Percentiles rank a stretch among this genome's conserved stretches.
These are phyloP conservation scores for Nemotelus pantherinus DNA, from an alignment of 2,888 invertebrate species.

Conservation along the genomic window DNA sequence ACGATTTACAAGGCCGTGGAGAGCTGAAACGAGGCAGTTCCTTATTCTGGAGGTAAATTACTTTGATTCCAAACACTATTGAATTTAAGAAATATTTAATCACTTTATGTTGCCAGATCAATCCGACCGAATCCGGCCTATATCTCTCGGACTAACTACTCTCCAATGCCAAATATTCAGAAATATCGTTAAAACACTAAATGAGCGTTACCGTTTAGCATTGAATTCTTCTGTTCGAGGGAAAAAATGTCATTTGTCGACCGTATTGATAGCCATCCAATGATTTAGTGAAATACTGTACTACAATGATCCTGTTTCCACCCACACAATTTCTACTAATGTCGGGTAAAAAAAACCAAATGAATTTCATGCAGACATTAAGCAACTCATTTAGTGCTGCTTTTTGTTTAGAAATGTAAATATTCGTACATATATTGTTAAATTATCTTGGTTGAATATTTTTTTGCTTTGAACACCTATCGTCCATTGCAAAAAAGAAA, in stretches of 20 bases:
- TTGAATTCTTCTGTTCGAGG: neutral
- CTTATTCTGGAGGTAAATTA: slow-evolving; percentile 65
- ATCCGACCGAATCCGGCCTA: slow-evolving; percentile 27
- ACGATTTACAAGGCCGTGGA: slow-evolving; percentile 76
- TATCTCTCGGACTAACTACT: neutral
- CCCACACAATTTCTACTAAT: no score
- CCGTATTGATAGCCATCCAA: neutral
- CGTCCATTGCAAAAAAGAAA: no score
- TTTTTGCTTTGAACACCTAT: no score
- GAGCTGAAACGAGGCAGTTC: slow-evolving; percentile 89
- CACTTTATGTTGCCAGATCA: slow-evolving; percentile 10
- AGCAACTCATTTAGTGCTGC: no score
- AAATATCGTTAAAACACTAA: slow-evolving; percentile 25
- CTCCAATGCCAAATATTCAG: slow-evolving; percentile 35
- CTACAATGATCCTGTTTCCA: no score
- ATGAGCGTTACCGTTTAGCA: neutral
- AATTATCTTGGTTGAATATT: no score
- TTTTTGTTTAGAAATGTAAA: no score
- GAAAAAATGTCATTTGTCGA: neutral
- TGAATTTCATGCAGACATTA: no score
- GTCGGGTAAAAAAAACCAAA: no score
- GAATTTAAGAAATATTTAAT: neutral
- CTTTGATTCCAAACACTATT: neutral
- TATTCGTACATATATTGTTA: no score
- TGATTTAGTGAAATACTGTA: neutral